Conservation (phyloP, 2,888 invertebrate species). For the Malthinus seriepunctatus region DNA sequence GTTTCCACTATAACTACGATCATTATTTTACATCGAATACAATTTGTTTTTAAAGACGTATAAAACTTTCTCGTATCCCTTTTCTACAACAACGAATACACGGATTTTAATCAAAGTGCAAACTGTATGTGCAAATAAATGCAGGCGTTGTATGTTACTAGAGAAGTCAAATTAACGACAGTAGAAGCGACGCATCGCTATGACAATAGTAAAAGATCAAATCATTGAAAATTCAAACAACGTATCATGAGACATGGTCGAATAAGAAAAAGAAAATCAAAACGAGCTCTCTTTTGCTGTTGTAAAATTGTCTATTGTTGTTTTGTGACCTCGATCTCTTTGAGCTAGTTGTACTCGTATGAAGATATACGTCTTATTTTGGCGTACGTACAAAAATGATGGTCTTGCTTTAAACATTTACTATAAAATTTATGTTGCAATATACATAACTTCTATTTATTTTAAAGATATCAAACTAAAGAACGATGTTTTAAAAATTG, state of each 20-base stretch:
- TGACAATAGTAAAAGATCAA: slow-evolving; percentile 23
- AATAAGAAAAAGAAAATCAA: slow-evolving; percentile 42
- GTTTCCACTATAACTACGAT: background rate
- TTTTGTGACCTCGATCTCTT: slow-evolving; percentile 46
- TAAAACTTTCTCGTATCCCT: too few relatives aligned
- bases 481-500: slow-evolving; percentile 23
- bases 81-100: too few relatives aligned
- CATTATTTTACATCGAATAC: too few relatives aligned
- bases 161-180: slow-evolving; percentile 25
- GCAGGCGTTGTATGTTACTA: background rate
- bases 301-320: slow-evolving; percentile 49
- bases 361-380: slow-evolving; percentile 14
- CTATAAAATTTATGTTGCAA: slow-evolving; percentile 47
- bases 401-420: slow-evolving; percentile 39
- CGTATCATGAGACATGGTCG: slow-evolving; percentile 41
- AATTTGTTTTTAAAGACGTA: too few relatives aligned
- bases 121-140: background rate
- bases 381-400: slow-evolving; percentile 36
- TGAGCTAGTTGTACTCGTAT: slow-evolving; percentile 31
- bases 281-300: slow-evolving; percentile 38
- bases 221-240: slow-evolving; percentile 44
- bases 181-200: slow-evolving; percentile 19
- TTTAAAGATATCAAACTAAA: slow-evolving; percentile 39
- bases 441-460: slow-evolving; percentile 50
- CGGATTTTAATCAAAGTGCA: background rate